These are phyloP conservation scores for Numida meleagris DNA, from an alignment of 2,113 vertebrate species.

Conservation along the genomic window DNA sequence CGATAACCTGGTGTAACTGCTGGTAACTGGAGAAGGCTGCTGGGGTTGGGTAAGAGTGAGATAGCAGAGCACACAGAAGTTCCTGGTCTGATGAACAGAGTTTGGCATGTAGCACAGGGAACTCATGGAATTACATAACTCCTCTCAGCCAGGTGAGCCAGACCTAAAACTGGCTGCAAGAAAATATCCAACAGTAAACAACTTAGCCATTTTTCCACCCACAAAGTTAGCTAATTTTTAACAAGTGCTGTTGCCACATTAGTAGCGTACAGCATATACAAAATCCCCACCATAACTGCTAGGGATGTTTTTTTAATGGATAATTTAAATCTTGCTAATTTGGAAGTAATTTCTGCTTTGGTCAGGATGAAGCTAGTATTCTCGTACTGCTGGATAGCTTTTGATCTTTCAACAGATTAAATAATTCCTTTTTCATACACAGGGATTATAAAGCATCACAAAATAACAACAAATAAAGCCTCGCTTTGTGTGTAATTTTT, in stretches of 20 bases:
- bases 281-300: not conserved
- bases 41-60: not conserved
- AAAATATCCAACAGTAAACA: not conserved
- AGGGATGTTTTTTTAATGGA: not conserved
- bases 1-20: not conserved
- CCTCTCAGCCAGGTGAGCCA: not conserved
- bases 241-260: not conserved
- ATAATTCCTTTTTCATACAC: not conserved
- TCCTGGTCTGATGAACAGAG: not conserved
- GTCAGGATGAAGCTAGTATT: not conserved
- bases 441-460: slow-evolving; percentile 32
- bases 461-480: slow-evolving; percentile 61
- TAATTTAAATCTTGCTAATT: not conserved
- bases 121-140: not conserved
- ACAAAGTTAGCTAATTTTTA: not conserved
- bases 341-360: slow-evolving; percentile 10
- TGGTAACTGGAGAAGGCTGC: not conserved
- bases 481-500: not conserved
- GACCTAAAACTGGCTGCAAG: not conserved
- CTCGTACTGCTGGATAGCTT: not conserved
- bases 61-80: not conserved
- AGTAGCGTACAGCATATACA: not conserved
- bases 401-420: slow-evolving; percentile 53
- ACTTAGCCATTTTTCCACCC: not conserved
- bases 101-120: not conserved